Conservation (phyloP, 2,113 vertebrate species). For the Micromys minutus region DNA sequence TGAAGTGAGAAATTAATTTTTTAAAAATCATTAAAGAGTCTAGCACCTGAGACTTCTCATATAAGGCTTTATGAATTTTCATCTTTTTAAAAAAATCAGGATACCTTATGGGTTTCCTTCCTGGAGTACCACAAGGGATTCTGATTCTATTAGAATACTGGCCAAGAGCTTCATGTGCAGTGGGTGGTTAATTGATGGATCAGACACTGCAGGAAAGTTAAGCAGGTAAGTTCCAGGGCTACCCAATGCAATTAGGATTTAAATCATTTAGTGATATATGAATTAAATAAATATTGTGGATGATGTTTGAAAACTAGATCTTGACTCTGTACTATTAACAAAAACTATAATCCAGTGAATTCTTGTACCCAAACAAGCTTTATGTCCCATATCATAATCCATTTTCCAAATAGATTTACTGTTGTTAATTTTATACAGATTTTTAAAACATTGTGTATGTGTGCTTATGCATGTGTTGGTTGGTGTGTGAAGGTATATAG, state of each 20-base stretch:
- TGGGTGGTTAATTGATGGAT: slow-evolving; percentile 32
- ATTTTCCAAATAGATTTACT: slow-evolving; percentile 50
- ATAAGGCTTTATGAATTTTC: slow-evolving; percentile 30
- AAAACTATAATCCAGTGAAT: slow-evolving; percentile 27
- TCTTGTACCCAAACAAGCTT: slow-evolving; percentile 1
- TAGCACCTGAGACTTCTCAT: slow-evolving; percentile 40
- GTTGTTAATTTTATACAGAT: slow-evolving; percentile 24
- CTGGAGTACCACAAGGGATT: slow-evolving; percentile 33
- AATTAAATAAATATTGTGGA: slow-evolving; percentile 37
- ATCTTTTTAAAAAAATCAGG: not conserved
- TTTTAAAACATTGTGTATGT: not conserved
- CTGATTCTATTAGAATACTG: slow-evolving; percentile 26
- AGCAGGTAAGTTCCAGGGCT: slow-evolving; percentile 8
- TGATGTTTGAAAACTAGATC: slow-evolving; percentile 31
- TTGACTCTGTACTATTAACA: slow-evolving; percentile 18
- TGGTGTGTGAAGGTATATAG: not conserved
- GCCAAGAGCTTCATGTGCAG: not conserved
- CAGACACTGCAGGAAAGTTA: slow-evolving; percentile 41
- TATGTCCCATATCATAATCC: not conserved
- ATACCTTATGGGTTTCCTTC: slow-evolving; percentile 42
- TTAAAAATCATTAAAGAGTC: slow-evolving; percentile 24
- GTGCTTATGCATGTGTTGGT: not conserved
- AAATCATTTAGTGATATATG: slow-evolving; percentile 25
- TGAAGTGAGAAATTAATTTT: slow-evolving; percentile 31
- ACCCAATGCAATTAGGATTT: not conserved